Base-by-base conservation (phyloP, 2,797 vertebrate species). In the Florisuga fusca region DNA sequence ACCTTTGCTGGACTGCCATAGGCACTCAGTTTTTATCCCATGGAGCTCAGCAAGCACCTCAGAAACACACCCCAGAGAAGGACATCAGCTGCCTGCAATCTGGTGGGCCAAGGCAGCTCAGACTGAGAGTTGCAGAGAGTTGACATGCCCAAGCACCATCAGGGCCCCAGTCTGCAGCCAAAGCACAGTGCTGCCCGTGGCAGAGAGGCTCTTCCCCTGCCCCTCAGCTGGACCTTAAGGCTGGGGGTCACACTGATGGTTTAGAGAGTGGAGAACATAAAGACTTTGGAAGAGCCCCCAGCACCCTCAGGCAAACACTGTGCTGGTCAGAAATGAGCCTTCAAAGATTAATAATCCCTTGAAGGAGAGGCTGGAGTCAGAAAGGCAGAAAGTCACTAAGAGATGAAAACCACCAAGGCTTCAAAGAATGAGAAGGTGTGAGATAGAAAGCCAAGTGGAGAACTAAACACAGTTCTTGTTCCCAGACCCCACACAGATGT, bases 291-390 rank as follows among this genome's bases (percentile, higher is more conserved):
- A 74, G 31, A 95, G 31, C 51, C 67, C 74, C 54, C 2, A 2
- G 10, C 29, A 50, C 17, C 31, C 31, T 18, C 23, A 51, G 67
- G 17, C 43, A 92, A 79, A 79, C 41, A 8, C 25, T 15, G 23
- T 20, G 53, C 11, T 71, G 69, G 23, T 12, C 15, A 71, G 80
- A 80, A 93, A 55, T 0, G 0, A 54, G 22, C 2, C 0, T n/a
- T 43, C 59, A 36, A 69, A 55, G 36, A 66, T 46, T 18, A 54
- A 62, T 17, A 78, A 64, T 50, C 26, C 43, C 43, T 58, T 43
- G 21, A 50, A 23, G 48, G 53, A 75, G 54, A 78, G 12, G 22
- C 0, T 75, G 54, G 63, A 57, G 15, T 18, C 31, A 87, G 67
- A 58, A 89, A 67, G 29, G 38, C 51, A 59, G 41, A 71, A 92